Evolutionary conservation across 1,140 invertebrate species (phyloP).

Genomic region (Pseudomyrmex sp.): DNA sequence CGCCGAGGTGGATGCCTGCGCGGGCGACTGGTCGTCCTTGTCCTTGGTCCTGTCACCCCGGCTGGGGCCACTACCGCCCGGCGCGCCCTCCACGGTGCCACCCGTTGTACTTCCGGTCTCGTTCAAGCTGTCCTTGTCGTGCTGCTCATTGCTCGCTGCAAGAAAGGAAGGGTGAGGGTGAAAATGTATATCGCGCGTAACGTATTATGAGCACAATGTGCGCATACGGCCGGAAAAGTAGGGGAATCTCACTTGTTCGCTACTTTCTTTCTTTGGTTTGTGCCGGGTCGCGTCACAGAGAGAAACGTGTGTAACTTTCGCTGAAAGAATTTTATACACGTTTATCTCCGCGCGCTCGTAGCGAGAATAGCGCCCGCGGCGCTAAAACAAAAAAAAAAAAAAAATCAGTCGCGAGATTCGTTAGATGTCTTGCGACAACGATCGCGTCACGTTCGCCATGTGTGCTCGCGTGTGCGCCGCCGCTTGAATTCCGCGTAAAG

Average conservation of each 20-base stretch:
- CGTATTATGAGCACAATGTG: background rate
- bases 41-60: conserved; percentile 72
- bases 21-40: conserved; percentile 23
- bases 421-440: too few relatives aligned
- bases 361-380: conserved; percentile 12
- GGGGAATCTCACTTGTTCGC: conserved; percentile 41
- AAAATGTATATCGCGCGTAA: background rate
- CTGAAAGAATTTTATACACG: conserved; percentile 62
- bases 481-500: background rate
- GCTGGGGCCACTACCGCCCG: conserved; percentile 67
- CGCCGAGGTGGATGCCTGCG: conserved; percentile 65
- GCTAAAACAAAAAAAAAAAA: background rate
- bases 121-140: conserved; percentile 86
- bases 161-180: background rate
- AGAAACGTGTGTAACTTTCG: conserved; percentile 63
- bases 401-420: background rate
- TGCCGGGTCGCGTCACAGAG: conserved; percentile 52
- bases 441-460: background rate
- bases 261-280: conserved; percentile 51
- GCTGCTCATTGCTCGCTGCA: conserved; percentile 84
- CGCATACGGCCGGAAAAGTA: conserved; percentile 49
- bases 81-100: conserved; percentile 76
- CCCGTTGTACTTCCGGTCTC: conserved; percentile 82
- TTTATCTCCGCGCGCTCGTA: conserved; percentile 2
- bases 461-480: background rate